These are phyloP conservation scores for Bhutanitis thaidina DNA, from an alignment of 2,888 invertebrate species.

Conservation along the genomic window DNA sequence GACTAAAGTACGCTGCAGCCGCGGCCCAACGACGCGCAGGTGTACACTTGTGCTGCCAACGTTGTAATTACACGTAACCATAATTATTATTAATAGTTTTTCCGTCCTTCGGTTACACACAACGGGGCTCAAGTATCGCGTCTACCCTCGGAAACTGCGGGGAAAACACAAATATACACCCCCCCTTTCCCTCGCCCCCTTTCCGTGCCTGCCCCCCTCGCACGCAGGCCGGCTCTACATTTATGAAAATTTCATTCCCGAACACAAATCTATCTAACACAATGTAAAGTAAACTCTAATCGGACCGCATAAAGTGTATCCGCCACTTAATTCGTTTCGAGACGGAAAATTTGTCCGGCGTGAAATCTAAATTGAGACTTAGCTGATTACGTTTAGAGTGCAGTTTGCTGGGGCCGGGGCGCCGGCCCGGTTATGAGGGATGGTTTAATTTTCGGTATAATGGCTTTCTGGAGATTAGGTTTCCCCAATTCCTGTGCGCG, in stretches of 20 bases:
- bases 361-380: constrained; percentile 50
- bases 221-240: constrained; percentile 40
- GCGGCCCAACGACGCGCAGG: constrained; percentile 15
- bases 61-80: constrained; percentile 35
- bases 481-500: constrained; percentile 60
- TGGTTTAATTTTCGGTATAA: constrained; percentile 66
- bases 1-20: not conserved
- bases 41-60: constrained; percentile 30
- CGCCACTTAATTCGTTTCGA: constrained; percentile 53
- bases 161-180: constrained; percentile 62
- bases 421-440: constrained; percentile 46
- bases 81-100: constrained; percentile 70
- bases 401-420: constrained; percentile 33
- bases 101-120: constrained; percentile 53
- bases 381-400: constrained; percentile 43
- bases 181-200: constrained; percentile 28
- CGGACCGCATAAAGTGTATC: constrained; percentile 54
- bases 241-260: constrained; percentile 78
- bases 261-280: constrained; percentile 49
- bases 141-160: constrained; percentile 55
- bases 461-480: constrained; percentile 73
- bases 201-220: constrained; percentile 28
- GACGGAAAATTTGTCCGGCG: constrained; percentile 42
- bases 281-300: constrained; percentile 67
- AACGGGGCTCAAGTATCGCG: constrained; percentile 50